phyloP scores from a whole-genome alignment of 1,140 invertebrate species.

The Drosophila auraria region DNA sequence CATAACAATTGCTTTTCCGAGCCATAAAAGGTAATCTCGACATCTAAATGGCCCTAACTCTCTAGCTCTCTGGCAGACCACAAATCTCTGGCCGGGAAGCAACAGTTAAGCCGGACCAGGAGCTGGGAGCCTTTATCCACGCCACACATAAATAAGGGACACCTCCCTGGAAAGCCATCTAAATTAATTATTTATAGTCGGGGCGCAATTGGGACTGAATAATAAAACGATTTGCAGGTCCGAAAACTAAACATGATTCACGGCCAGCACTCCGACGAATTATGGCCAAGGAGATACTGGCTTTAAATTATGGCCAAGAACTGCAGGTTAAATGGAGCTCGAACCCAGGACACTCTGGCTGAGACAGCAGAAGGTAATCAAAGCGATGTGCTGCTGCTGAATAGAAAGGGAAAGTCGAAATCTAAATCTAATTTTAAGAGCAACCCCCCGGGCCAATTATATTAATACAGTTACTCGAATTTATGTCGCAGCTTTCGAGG shows the following conservation, averaged over 20 bases:
- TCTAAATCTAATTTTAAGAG: conserved; percentile 81
- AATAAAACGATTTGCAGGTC: conserved; percentile 79
- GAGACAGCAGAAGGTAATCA: conserved; percentile 43
- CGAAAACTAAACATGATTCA: conserved; percentile 72
- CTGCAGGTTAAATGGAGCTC: conserved; percentile 47
- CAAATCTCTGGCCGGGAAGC: conserved; percentile 65
- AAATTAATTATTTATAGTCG: conserved; percentile 83
- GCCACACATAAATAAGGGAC: conserved; percentile 64
- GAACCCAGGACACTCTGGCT: conserved; percentile 18
- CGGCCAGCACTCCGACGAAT: conserved; percentile 34
- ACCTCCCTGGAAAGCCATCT: conserved; percentile 51
- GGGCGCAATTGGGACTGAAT: conserved; percentile 71
- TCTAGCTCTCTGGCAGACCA: conserved; percentile 35
- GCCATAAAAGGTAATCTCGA: conserved; percentile 67
- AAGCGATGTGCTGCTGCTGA: conserved; percentile 2
- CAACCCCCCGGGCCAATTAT: conserved; percentile 73
- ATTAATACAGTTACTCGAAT: conserved; percentile 83
- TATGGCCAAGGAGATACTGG: conserved; percentile 61
- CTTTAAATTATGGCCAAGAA: conserved; percentile 65
- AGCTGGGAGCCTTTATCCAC: not conserved
- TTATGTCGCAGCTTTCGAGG: conserved; percentile 59
- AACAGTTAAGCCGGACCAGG: conserved; percentile 61
- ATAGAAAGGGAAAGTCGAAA: conserved; percentile 2
- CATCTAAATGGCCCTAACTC: conserved; percentile 63
- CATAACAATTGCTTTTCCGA: not conserved